phyloP scores from a whole-genome alignment of 2,113 vertebrate genomes.

The Phalacrocorax brasilianus region DNA sequence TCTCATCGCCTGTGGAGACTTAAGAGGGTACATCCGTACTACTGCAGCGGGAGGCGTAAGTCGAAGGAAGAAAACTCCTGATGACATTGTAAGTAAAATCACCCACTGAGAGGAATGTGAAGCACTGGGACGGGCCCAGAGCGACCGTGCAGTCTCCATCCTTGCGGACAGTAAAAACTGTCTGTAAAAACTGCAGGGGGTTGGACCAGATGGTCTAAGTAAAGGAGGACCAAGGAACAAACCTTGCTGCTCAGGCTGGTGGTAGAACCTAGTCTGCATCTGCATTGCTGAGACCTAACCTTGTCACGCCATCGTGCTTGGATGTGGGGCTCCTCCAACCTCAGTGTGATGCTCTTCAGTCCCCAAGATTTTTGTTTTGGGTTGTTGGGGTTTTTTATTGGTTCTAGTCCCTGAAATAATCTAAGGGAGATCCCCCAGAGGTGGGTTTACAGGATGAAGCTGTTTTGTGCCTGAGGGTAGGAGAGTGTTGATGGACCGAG shows the following conservation, averaged over 20 bases:
- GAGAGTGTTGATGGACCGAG: not conserved
- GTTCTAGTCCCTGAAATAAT: not conserved
- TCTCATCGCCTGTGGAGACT: not conserved
- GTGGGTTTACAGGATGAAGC: not conserved
- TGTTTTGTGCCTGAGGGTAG: not conserved
- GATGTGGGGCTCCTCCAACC: not conserved
- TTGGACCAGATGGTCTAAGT: not conserved
- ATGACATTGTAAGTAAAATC: not conserved
- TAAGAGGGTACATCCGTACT: not conserved
- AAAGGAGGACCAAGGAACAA: not conserved
- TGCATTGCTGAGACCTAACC: not conserved
- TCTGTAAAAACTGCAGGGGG: not conserved
- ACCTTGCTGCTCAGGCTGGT: not conserved
- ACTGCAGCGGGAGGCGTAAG: not conserved
- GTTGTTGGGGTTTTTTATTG: fast-evolving
- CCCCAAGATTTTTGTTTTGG: not conserved
- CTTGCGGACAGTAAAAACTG: not conserved
- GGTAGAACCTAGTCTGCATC: not conserved
- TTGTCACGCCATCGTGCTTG: fast-evolving
- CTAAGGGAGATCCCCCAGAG: not conserved
- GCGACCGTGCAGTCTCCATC: not conserved
- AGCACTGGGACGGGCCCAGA: not conserved
- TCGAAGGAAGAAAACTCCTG: not conserved
- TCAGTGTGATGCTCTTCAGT: not conserved
- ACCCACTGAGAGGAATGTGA: not conserved